Conservation (phyloP, 2,113 vertebrate genomes). For the Oxyura jamaicensis region DNA sequence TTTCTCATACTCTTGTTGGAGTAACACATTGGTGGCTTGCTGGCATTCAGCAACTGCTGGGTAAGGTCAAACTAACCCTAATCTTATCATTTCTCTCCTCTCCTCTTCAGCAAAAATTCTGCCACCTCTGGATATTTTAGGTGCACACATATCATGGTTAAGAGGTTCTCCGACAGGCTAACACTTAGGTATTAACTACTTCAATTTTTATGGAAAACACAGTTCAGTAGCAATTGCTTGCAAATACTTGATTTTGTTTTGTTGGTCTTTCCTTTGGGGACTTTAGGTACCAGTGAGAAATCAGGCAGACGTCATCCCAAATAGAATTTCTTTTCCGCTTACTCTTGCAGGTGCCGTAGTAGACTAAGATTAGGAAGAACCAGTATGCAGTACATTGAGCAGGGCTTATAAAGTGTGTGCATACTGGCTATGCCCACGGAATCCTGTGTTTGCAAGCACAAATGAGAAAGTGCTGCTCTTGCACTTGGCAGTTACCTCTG, state of each 20-base stretch:
- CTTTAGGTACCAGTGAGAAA: background rate
- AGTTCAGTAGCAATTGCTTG: background rate
- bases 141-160: background rate
- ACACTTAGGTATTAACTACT: background rate
- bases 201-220: background rate
- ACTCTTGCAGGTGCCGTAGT: background rate
- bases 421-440: background rate
- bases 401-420: background rate
- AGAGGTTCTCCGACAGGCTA: background rate
- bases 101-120: background rate
- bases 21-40: background rate
- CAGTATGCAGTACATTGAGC: background rate
- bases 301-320: background rate
- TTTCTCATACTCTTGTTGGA: background rate
- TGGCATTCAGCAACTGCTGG: background rate
- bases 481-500: background rate
- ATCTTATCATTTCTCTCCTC: background rate
- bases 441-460: background rate
- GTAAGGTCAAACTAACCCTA: background rate
- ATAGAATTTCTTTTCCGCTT: background rate
- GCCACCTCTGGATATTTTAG: background rate
- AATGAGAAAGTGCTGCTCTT: slow-evolving; percentile 37
- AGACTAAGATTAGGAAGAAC: background rate
- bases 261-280: background rate
- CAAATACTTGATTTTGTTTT: background rate